Evolutionary conservation across 2,888 invertebrate genomes (phyloP).

Genomic region (Epirrhoe alternata): DNA sequence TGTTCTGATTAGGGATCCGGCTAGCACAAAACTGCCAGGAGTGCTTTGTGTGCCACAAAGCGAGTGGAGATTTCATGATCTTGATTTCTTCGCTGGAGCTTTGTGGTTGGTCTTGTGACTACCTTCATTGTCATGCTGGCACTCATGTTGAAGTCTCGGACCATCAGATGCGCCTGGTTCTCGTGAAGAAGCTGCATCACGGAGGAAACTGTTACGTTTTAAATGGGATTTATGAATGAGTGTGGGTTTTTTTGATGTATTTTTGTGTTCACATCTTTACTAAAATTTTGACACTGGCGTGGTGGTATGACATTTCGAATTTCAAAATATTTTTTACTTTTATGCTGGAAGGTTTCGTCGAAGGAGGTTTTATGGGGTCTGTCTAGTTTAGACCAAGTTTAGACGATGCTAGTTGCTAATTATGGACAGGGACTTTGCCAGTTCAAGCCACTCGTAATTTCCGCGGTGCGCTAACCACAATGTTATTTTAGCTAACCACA

Average conservation of each 20-base stretch:
- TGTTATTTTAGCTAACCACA: too few species aligned
- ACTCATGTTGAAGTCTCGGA: slow-evolving; percentile 59
- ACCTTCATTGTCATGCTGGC: slow-evolving; percentile 50
- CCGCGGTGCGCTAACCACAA: too few species aligned
- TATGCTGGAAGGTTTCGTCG: background rate
- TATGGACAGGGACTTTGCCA: too few species aligned
- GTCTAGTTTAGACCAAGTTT: background rate
- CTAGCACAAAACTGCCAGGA: too few species aligned
- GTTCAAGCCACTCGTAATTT: too few species aligned
- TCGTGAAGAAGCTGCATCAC: slow-evolving; percentile 74
- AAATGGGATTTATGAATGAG: slow-evolving; percentile 23
- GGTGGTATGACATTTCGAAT: slow-evolving; percentile 55
- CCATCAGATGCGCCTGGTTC: slow-evolving; percentile 55
- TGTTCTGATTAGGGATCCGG: too few species aligned
- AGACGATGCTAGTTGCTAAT: slow-evolving; percentile 3
- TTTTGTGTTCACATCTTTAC: slow-evolving; percentile 66
- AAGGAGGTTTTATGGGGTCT: background rate
- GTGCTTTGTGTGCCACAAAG: too few species aligned
- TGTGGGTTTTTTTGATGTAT: slow-evolving; percentile 35
- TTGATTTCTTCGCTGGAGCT: too few species aligned
- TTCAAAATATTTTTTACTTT: slow-evolving; percentile 53
- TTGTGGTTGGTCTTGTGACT: background rate
- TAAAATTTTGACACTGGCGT: slow-evolving; percentile 63
- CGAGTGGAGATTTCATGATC: too few species aligned
- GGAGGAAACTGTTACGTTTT: slow-evolving; percentile 34